These are phyloP conservation scores for Dioctria rufipes DNA, from an alignment of 2,888 invertebrate species.

Conservation along the genomic window DNA sequence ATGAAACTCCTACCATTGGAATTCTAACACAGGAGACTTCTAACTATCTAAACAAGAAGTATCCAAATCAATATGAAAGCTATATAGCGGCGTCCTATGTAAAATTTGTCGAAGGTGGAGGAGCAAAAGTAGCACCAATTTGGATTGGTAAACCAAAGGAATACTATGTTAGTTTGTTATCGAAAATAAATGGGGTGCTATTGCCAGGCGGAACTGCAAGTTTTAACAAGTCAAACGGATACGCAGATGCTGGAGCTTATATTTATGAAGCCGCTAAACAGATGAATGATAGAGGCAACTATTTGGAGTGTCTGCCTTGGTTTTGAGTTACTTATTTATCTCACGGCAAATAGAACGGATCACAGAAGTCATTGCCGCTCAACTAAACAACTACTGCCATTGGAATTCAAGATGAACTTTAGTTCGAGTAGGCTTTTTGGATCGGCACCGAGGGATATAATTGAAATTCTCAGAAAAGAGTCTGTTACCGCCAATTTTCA, in stretches of 20 bases:
- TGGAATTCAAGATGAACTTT: conserved; percentile 79
- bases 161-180: conserved; percentile 77
- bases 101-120: conserved; percentile 89
- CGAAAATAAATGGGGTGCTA: conserved; percentile 82
- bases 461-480: conserved; percentile 74
- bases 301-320: conserved; percentile 92
- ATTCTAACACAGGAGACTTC: conserved; percentile 81
- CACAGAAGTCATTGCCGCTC: conserved; percentile 78
- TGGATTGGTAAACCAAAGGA: conserved; percentile 75
- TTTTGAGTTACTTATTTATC: conserved; percentile 82
- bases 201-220: conserved; percentile 87
- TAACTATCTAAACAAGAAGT: conserved; percentile 47
- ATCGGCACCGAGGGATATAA: conserved; percentile 75
- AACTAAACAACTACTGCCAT: conserved; percentile 75
- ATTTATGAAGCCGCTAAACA: conserved; percentile 79
- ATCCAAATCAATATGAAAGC: conserved; percentile 73
- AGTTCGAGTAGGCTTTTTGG: conserved; percentile 78
- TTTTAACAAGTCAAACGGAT: conserved; percentile 81
- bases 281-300: conserved; percentile 78
- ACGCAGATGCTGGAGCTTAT: conserved; percentile 81
- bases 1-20: conserved; percentile 77
- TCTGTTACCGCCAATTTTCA: conserved; percentile 85
- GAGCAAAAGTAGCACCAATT: conserved; percentile 88
- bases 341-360: conserved; percentile 74
- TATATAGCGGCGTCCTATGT: conserved; percentile 91